These are phyloP conservation scores for Oenanthe melanoleuca DNA, from an alignment of 2,113 vertebrate genomes.

Conservation along the genomic window DNA sequence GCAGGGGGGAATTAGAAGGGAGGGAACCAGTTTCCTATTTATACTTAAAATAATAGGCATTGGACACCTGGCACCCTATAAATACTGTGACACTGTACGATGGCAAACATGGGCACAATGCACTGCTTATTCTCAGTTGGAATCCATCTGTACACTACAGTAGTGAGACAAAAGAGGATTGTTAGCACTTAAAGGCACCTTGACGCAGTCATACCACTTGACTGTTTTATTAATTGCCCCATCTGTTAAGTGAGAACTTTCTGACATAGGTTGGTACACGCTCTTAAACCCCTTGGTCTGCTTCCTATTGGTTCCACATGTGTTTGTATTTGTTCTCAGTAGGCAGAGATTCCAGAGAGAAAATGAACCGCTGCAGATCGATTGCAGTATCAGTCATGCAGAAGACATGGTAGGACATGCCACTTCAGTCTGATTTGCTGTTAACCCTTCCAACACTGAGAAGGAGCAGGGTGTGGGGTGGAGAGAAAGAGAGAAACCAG, in stretches of 20 bases:
- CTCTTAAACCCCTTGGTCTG: slow-evolving; percentile 78
- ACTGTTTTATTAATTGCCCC: slow-evolving; percentile 81
- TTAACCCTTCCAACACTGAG: slow-evolving; percentile 66
- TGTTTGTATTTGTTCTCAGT: slow-evolving; percentile 85
- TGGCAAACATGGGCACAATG: slow-evolving; percentile 65
- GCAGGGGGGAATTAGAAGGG: background rate
- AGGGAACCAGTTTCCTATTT: slow-evolving; percentile 63
- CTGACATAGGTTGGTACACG: slow-evolving; percentile 75
- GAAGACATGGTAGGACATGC: slow-evolving; percentile 73
- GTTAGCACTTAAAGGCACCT: slow-evolving; percentile 80
- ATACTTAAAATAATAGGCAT: slow-evolving; percentile 68
- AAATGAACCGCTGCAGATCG: slow-evolving; percentile 82
- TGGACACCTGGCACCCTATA: slow-evolving; percentile 76
- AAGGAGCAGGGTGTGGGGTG: rapidly evolving
- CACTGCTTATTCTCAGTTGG: slow-evolving; percentile 69
- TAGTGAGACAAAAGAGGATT: slow-evolving; percentile 80
- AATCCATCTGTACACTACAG: slow-evolving; percentile 74
- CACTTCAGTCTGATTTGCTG: slow-evolving; percentile 60
- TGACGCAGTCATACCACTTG: slow-evolving; percentile 71
- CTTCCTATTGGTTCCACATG: slow-evolving; percentile 87
- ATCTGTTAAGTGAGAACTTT: slow-evolving; percentile 82
- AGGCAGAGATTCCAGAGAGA: slow-evolving; percentile 81
- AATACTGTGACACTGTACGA: slow-evolving; percentile 58
- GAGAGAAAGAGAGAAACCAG: background rate
- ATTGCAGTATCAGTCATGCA: slow-evolving; percentile 83